Conservation (phyloP, 2,888 invertebrate genomes). For the Drosophila putrida region DNA sequence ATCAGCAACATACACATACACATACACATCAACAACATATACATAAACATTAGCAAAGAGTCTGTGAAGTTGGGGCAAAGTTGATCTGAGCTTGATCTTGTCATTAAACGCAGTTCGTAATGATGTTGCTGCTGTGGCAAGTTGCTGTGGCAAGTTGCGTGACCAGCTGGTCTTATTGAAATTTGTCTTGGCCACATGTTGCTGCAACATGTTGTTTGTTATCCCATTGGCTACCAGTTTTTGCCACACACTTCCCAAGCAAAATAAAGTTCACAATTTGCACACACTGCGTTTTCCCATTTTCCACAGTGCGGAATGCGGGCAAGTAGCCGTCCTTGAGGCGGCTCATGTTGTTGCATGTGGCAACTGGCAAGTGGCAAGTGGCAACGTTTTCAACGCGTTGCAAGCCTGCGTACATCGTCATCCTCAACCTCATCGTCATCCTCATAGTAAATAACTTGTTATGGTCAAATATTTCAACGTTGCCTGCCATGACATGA, state of each 20-base stretch:
- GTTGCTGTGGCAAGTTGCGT: constrained; percentile 59
- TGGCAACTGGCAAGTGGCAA: constrained; percentile 4
- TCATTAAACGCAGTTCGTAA: constrained; percentile 80
- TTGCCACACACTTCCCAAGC: constrained; percentile 70
- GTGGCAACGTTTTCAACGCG: constrained; percentile 3
- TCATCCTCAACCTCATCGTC: constrained; percentile 20
- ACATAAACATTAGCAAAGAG: constrained; percentile 42
- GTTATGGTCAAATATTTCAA: constrained; percentile 81
- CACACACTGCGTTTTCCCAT: constrained; percentile 58
- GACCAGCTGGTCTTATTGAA: constrained; percentile 71
- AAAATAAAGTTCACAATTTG: constrained; percentile 78
- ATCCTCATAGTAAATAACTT: constrained; percentile 82
- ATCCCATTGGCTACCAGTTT: constrained; percentile 60
- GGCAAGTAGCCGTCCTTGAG: constrained; percentile 75
- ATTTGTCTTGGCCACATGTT: constrained; percentile 65
- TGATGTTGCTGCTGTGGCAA: constrained; percentile 66
- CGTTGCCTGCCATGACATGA: constrained; percentile 59
- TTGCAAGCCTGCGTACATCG: constrained; percentile 33
- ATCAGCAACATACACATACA: constrained; percentile 37
- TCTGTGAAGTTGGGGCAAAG: constrained; percentile 46
- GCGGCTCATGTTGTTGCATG: constrained; percentile 36
- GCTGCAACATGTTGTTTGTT: constrained; percentile 59
- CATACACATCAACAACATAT: constrained; percentile 35
- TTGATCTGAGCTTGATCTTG: constrained; percentile 82
- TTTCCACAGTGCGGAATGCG: constrained; percentile 67